Percentiles rank a stretch among this genome's conserved stretches.
Evolutionary conservation across 2,888 invertebrate genomes (phyloP).

Genomic region (Noctua janthina): DNA sequence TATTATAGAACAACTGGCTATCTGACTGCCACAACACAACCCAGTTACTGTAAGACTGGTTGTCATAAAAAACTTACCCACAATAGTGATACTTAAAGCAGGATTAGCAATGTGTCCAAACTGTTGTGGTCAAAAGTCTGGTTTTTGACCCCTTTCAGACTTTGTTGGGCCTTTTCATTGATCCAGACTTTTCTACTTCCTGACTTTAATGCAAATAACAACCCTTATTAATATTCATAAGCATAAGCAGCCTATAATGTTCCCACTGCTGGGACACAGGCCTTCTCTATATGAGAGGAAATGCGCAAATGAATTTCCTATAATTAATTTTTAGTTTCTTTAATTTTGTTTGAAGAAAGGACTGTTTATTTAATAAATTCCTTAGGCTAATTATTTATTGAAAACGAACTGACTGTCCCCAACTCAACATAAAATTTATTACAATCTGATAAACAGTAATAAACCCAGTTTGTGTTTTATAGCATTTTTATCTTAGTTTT

Average conservation of each 20-base stretch:
- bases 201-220: not conserved
- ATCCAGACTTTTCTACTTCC: too few species aligned
- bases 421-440: not conserved
- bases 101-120: too few species aligned
- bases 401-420: not conserved
- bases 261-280: too few species aligned
- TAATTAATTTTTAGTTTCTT: not conserved
- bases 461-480: not conserved
- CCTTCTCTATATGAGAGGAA: too few species aligned
- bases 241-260: too few species aligned
- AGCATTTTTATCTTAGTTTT: not conserved
- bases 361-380: not conserved
- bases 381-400: not conserved
- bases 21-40: not conserved
- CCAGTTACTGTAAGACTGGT: not conserved
- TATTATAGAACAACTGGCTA: not conserved
- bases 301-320: too few species aligned
- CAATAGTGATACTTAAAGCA: not conserved
- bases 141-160: not conserved
- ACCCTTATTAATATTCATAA: not conserved
- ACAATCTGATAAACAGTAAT: not conserved
- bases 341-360: not conserved
- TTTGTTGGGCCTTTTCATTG: not conserved
- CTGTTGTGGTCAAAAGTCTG: not conserved
- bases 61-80: not conserved